Base-by-base conservation (phyloP, 2,797 vertebrate species). In the Selene dorsalis region DNA sequence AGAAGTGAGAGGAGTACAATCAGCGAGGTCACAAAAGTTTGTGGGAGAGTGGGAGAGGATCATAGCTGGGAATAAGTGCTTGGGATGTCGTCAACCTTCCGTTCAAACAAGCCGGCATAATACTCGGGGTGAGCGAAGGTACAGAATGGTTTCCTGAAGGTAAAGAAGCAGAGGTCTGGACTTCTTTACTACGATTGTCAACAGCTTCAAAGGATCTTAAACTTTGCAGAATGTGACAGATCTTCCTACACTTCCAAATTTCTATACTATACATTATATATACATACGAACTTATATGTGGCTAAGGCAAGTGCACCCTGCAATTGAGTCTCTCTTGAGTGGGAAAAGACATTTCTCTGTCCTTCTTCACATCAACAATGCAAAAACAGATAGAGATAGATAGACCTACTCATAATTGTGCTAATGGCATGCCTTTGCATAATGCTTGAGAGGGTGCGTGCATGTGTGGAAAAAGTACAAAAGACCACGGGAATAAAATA, bases 11-110 rank as follows among this genome's bases (percentile, higher is more conserved):
- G 5, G 30, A 61, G 72, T 30, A 80, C 80, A 88, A 89, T 92
- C 80, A 77, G 85, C 6, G 58, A 75, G 75, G 89, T 82, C 90
- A 78, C 65, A 78, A 73, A 84, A 69, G 88, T 90, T 85, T 89
- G 76, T 82, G 80, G 77, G 84, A 88, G 80, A 90, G 73, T 80
- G 48, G 72, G 78, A 12, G 55, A 73, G 69, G 79, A 80, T 91
- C 70, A 64, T 69, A 73, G 83, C 43, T 58, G 55, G 73, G 82
- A 75, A 79, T 70, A 66, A 80, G 77, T 69, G 56, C 58, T 80
- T 8, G 22, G 57, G 62, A 83, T 88, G 82, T 84, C 84, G 75
- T 79, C 74, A 85, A 79, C 67, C 59, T 77, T 80, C 32, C 67
- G 60, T 75, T 89, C 24, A 59, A 78, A 73, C 80, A 52, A 47